Conservation (phyloP, 2,797 vertebrate genomes). For the Hybognathus amarus region DNA sequence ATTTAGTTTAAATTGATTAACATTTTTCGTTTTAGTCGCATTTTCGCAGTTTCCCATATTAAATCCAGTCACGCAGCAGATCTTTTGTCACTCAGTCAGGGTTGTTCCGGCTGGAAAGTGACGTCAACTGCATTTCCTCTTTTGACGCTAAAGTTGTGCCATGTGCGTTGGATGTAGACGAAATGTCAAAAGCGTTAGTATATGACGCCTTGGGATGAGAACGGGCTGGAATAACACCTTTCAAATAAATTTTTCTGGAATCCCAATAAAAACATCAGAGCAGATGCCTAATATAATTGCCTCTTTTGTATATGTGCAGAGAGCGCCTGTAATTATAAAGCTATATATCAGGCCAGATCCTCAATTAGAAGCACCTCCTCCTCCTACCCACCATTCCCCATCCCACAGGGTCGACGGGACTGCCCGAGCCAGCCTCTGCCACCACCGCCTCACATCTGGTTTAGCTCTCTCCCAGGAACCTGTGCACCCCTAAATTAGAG, state of each 20-base stretch:
- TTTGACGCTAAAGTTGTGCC: no score
- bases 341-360: slow-evolving; percentile 74
- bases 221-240: slow-evolving; percentile 62
- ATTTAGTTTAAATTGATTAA: no score
- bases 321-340: slow-evolving; percentile 72
- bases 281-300: slow-evolving; percentile 71
- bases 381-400: slow-evolving; percentile 24
- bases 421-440: slow-evolving; percentile 53
- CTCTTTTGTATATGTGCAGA: slow-evolving; percentile 63
- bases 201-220: no score
- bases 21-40: no score
- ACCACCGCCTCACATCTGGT: slow-evolving; percentile 73
- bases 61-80: no score
- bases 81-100: no score
- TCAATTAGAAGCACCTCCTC: slow-evolving; percentile 68
- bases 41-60: no score
- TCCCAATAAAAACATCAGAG: slow-evolving; percentile 67
- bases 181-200: no score
- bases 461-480: slow-evolving; percentile 71
- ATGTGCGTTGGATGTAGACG: no score
- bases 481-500: slow-evolving; percentile 79
- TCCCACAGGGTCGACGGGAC: slow-evolving; percentile 45
- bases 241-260: slow-evolving; percentile 69
- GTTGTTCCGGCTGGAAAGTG: no score
- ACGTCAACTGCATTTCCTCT: no score